phyloP scores from a whole-genome alignment of 1,140 invertebrate species.

The Ceratitis capitata region DNA sequence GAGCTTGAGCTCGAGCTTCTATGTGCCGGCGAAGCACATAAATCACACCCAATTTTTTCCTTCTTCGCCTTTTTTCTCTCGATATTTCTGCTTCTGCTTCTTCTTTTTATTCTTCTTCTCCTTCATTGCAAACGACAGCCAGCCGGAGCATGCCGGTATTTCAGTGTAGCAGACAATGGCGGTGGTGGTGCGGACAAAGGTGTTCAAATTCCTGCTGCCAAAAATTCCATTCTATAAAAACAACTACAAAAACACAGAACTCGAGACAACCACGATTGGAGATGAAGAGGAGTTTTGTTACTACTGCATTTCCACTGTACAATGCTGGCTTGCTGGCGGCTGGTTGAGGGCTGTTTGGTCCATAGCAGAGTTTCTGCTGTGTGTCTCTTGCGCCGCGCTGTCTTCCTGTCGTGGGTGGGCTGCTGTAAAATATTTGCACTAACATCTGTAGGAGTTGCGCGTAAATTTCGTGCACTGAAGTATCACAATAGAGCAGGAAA shows the following conservation, averaged over 20 bases:
- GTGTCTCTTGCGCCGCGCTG: not conserved
- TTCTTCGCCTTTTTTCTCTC: too few relatives aligned
- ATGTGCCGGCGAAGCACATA: not conserved
- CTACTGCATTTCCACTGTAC: not conserved
- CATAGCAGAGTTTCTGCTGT: not conserved
- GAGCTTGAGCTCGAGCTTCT: not conserved
- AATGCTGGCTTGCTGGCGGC: not conserved
- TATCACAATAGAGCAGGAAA: not conserved
- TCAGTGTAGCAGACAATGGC: too few relatives aligned
- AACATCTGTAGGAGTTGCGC: not conserved
- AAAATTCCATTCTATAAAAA: constrained; percentile 11
- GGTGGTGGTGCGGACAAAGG: not conserved
- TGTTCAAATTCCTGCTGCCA: constrained; percentile 13
- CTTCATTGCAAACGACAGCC: constrained; percentile 1
- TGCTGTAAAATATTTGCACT: not conserved
- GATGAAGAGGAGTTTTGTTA: not conserved
- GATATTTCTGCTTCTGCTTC: not conserved
- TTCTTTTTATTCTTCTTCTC: not conserved
- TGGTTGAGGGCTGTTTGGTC: not conserved
- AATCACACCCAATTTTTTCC: constrained; percentile 37
- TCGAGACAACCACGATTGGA: not conserved
- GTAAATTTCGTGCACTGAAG: not conserved
- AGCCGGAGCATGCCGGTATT: not conserved
- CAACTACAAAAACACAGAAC: not conserved
- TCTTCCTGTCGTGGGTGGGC: not conserved